phyloP scores from a whole-genome alignment of 1,140 invertebrate species.

The Cotesia typhae region DNA sequence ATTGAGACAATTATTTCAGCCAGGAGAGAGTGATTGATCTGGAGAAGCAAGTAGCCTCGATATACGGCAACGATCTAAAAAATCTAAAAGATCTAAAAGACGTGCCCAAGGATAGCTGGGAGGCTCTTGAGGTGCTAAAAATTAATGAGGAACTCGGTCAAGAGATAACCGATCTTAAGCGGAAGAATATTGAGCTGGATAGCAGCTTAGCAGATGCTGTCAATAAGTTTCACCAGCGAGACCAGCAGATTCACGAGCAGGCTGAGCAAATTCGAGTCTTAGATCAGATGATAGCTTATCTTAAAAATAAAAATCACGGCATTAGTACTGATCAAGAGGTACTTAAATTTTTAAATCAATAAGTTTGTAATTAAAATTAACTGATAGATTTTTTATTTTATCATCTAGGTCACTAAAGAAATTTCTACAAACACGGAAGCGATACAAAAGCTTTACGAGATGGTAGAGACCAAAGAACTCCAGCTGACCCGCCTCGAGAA shows the following conservation, averaged over 20 bases:
- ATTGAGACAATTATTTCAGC: slow-evolving; percentile 7
- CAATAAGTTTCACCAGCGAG: slow-evolving; percentile 66
- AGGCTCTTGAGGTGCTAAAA: slow-evolving; percentile 42
- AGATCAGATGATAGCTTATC: slow-evolving; percentile 65
- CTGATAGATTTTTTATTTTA: not conserved
- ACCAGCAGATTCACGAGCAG: slow-evolving; percentile 65
- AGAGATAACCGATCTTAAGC: slow-evolving; percentile 57
- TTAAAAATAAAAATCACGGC: slow-evolving; percentile 54
- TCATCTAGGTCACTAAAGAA: slow-evolving; percentile 64
- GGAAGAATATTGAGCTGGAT: slow-evolving; percentile 64
- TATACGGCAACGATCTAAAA: not conserved
- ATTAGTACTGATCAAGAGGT: not conserved
- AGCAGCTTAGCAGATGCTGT: slow-evolving; percentile 63
- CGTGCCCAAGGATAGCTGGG: not conserved
- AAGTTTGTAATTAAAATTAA: not conserved
- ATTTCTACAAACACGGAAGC: slow-evolving; percentile 67
- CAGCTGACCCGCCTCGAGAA: slow-evolving; percentile 69
- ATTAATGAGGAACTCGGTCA: slow-evolving; percentile 63
- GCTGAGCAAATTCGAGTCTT: slow-evolving; percentile 66
- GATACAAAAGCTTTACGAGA: slow-evolving; percentile 65
- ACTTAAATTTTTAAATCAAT: slow-evolving; percentile 4
- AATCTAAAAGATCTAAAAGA: not conserved
- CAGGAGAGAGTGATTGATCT: slow-evolving; percentile 39
- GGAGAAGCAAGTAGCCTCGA: slow-evolving; percentile 38
- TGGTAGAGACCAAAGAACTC: slow-evolving; percentile 68